These are phyloP conservation scores for Zaprionus africanus DNA, from an alignment of 1,140 invertebrate species.

Conservation along the genomic window DNA sequence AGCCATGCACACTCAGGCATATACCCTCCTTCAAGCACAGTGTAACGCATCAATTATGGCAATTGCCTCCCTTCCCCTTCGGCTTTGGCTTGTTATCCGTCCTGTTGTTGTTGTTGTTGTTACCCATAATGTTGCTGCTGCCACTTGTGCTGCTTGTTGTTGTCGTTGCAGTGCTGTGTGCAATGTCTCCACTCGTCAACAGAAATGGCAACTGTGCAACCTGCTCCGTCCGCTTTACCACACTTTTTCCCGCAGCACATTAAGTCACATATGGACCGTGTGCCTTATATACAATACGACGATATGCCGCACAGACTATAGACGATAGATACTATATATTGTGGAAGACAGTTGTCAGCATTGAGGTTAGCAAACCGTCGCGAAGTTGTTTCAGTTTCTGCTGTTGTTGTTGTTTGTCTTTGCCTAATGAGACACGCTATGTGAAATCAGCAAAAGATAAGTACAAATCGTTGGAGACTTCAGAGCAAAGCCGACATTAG, in stretches of 20 bases:
- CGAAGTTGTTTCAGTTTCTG: constrained; percentile 35
- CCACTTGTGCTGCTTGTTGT: neutral
- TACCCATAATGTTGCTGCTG: no score
- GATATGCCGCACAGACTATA: constrained; percentile 4
- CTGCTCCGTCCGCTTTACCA: constrained; percentile 59
- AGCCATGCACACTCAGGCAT: neutral
- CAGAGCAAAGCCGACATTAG: neutral
- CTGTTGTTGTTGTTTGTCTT: neutral
- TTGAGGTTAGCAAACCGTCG: constrained; percentile 76
- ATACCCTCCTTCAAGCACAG: neutral
- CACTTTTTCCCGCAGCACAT: constrained; percentile 51
- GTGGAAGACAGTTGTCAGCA: constrained; percentile 45
- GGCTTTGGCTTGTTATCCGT: neutral
- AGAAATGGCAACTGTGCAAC: constrained; percentile 49
- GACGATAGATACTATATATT: constrained; percentile 29
- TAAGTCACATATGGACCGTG: constrained; percentile 66
- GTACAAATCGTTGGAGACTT: constrained; percentile 21
- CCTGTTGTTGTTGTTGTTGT: no score
- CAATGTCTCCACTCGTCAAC: constrained; percentile 17
- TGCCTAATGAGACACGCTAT: constrained; percentile 65
- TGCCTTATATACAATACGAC: constrained; percentile 49
- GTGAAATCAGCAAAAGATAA: constrained; percentile 35
- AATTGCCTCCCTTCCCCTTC: neutral
- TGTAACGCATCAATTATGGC: constrained; percentile 3
- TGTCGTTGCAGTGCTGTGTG: constrained; percentile 18